These are phyloP conservation scores for Dipus sagitta DNA, from an alignment of 2,797 vertebrate species.

Conservation along the genomic window DNA sequence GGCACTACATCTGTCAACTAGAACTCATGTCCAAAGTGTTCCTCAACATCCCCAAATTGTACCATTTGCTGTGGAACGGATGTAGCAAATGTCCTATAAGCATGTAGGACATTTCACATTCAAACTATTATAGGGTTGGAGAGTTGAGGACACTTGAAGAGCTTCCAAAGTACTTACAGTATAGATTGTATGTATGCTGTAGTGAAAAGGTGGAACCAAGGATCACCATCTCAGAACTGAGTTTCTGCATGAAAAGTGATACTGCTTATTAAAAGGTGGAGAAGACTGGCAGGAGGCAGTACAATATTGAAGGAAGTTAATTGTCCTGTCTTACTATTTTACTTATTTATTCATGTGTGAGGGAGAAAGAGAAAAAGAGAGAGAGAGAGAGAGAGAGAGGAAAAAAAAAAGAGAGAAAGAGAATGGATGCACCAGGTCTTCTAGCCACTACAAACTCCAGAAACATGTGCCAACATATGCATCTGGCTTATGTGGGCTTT, in stretches of 20 bases:
- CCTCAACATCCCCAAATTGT: background rate
- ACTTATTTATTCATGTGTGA: too few relatives aligned
- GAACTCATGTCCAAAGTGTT: background rate
- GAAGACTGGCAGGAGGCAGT: background rate
- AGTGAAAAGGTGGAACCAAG: conserved; percentile 35
- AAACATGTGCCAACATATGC: too few relatives aligned
- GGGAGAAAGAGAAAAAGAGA: too few relatives aligned
- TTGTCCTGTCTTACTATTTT: background rate
- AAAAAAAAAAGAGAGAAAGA: too few relatives aligned
- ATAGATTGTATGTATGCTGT: background rate
- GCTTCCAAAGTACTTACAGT: background rate
- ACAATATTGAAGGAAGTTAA: conserved; percentile 3
- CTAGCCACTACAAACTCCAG: too few relatives aligned
- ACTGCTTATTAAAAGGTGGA: background rate
- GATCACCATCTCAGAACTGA: background rate
- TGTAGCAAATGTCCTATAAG: background rate
- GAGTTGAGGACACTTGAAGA: background rate
- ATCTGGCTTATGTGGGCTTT: too few relatives aligned
- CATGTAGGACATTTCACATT: background rate
- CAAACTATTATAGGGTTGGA: background rate
- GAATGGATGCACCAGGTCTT: too few relatives aligned
- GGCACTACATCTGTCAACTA: background rate
- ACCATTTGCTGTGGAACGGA: background rate
- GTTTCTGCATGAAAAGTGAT: conserved; percentile 28
- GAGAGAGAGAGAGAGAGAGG: too few relatives aligned